Base-by-base conservation (phyloP, 2,888 invertebrate species). In the Pterostichus madidus region DNA sequence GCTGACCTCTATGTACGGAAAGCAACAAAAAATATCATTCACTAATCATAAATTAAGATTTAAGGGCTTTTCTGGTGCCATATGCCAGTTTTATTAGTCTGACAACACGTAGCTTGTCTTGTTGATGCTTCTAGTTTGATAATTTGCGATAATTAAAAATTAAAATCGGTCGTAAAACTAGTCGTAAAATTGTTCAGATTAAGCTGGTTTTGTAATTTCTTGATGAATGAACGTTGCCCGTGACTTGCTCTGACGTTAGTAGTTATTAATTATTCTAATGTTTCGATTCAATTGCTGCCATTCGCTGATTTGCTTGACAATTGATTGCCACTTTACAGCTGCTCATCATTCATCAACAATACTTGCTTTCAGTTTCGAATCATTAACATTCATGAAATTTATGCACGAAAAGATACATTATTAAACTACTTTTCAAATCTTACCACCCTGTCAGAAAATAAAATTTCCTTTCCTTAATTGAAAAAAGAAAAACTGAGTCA, bases 11-110 rank as follows among this genome's bases (percentile, higher is more conserved):
- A 32, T 64, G 64, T 80, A 80, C 44, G 68, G 80, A 80, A 80
- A 80, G 79, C 52, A 83, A 79, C 83, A 81, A 85, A 84, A 85
- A 83, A 76, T 84, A 84, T 84, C 84, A 78, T 78, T 59, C 78
- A 78, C 59, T 78, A 80, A 80, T 80, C 80, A 64, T 80, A 80
- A 85, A 85, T 85, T 84, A 83, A 81, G 84, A 84, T 87, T 86
- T 85, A 86, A 86, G 86, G 86, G 84, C 85, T 86, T 86, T 86
- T 86, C 68, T 84, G 86, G 85, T 86, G 87, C 86, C 84, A 84
- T 84, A 84, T 73, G 68, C 78, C 81, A 84, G 85, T 86, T 87
- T 87, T 86, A 87, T 87, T 85, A 83, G 87, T 87, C 87, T 87
- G 86, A 85, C 86, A 86, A 86, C 86, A 86, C 84, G 83, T 77